Evolutionary conservation across 2,797 vertebrate species (phyloP), one percentile per base, ranked within the genome.

Genomic region (Sebastes minor): DNA sequence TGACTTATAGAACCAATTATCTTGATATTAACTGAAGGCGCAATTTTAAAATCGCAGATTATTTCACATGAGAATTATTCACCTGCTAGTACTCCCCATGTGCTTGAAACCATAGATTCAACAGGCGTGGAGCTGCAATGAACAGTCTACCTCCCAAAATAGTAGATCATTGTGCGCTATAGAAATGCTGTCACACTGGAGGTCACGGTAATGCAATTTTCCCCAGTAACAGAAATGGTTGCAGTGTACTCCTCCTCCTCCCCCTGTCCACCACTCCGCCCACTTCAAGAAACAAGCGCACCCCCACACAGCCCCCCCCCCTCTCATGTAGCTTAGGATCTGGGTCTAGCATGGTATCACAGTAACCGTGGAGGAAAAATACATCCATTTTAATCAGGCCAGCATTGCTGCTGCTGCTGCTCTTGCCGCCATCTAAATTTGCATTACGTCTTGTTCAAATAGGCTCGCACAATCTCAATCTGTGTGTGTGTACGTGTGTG

Each of bases 151-250:
- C 9, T 64, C 74, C 62, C 62, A 49, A 85, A 91, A 89, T 73
- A 88, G 82, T 25, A 57, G 55, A 77, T 72, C 84, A 88, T 71
- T 76, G 87, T 83, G 72, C 27, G 25, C 82, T 81, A 61, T 76
- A 83, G 55, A 89, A 82, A 86, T 1, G 74, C 88, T 57, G 85
- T 89, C 88, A 89, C 81, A 84, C 75, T 84, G 81, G 89, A 89
- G 92, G 90, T 91, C 92, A 91, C 30, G 81, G 83, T 89, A 76
- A 87, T 78, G 72, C 70, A 91, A 76, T 92, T 92, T 88, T 86
- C 81, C 89, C 90, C 90, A 92, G 88, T 92, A 92, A 93, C 90
- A 93, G 82, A 86, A 86, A 86, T 25, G 62, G 85, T 88, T 86
- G 83, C 85, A 81, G 76, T 25, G 16, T 78, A 28, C 76, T 88